A percentile compares a stretch with the other conserved stretches of the same genome.
phyloP scores from a whole-genome alignment of 2,888 invertebrate genomes.

The Athalia rosae region DNA sequence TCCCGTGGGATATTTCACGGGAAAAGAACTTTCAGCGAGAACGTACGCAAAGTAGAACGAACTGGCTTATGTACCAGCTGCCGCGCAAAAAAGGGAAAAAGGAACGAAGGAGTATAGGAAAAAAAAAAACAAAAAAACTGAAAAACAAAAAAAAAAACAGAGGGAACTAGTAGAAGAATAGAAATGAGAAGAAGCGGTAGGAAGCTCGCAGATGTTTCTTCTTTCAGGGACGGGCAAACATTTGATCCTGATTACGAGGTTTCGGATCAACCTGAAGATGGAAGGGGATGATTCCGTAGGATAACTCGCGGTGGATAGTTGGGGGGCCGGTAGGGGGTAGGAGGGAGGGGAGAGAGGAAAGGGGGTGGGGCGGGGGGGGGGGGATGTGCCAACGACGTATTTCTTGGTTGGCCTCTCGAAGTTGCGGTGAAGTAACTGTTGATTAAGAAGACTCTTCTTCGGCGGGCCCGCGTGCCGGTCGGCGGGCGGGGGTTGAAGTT shows the following conservation, averaged over 20 bases:
- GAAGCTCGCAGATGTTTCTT: constrained; percentile 11
- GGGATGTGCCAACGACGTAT: constrained; percentile 38
- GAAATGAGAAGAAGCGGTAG: not conserved
- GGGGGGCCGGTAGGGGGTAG: no score
- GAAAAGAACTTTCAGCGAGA: not conserved
- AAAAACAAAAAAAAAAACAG: not conserved
- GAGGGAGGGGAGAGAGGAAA: no score
- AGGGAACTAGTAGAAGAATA: not conserved
- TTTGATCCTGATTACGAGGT: constrained; percentile 41
- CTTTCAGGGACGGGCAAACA: constrained; percentile 32
- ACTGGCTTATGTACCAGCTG: no score
- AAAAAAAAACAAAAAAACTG: not conserved
- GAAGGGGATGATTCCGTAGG: not conserved
- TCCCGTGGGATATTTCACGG: not conserved
- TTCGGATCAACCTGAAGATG: constrained; percentile 20
- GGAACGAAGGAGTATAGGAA: not conserved
- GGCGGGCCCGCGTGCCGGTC: not conserved
- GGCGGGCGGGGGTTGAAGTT: not conserved
- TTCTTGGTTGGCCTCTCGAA: constrained; percentile 12
- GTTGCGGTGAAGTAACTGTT: constrained; percentile 41
- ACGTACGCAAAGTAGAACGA: constrained; percentile 31
- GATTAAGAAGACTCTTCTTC: constrained; percentile 33
- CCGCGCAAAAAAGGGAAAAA: not conserved
- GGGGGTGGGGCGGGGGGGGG: not conserved
- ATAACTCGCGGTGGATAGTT: not conserved